phyloP scores from a whole-genome alignment of 2,888 invertebrate genomes.

The Panzeria rudis region DNA sequence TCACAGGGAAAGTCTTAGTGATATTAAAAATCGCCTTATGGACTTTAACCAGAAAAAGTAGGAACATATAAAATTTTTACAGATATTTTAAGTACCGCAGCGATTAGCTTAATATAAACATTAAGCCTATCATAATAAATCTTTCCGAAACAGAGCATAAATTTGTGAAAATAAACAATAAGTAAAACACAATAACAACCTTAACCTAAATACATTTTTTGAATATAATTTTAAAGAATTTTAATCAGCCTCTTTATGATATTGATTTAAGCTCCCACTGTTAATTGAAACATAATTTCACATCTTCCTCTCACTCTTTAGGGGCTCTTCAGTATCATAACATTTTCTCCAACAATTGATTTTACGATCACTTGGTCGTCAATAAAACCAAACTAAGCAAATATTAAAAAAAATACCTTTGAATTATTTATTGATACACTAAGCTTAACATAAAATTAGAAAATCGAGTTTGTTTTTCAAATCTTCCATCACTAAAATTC shows the following conservation, averaged over 20 bases:
- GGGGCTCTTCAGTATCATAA: not conserved
- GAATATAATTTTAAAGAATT: not conserved
- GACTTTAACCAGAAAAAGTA: not conserved
- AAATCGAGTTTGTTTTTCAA: constrained; percentile 30
- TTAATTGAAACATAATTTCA: constrained; percentile 12
- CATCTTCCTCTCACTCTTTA: not conserved
- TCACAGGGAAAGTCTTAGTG: no score
- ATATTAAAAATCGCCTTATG: no score
- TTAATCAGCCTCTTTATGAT: not conserved
- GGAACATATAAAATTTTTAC: not conserved
- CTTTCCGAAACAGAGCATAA: not conserved
- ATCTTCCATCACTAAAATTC: constrained; percentile 19
- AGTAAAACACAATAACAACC: not conserved
- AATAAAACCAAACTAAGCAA: constrained; percentile 81
- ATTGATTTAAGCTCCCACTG: no score
- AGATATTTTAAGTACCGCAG: not conserved
- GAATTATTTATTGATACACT: constrained; percentile 42
- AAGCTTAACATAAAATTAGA: constrained; percentile 32
- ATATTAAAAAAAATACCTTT: constrained; percentile 65
- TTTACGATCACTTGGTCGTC: constrained; percentile 74
- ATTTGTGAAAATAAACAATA: not conserved
- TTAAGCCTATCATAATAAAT: not conserved
- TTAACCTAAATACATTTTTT: not conserved
- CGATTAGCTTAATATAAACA: not conserved
- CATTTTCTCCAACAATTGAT: not conserved